Conservation (phyloP, 2,797 vertebrate species). For the Cyprinodon diabolis region DNA sequence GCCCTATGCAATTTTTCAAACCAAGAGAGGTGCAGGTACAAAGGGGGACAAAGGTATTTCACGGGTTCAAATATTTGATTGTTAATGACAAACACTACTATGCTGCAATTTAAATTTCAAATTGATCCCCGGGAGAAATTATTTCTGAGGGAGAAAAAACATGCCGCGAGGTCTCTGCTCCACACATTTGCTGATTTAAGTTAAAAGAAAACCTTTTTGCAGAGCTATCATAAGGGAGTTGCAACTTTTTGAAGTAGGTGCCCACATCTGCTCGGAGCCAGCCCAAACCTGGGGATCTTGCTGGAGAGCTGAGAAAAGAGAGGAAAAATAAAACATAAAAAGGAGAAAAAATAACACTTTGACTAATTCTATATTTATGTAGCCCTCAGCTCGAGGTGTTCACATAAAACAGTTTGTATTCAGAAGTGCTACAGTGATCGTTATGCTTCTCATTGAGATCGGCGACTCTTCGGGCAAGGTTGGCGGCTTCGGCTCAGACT, state of each 20-base stretch:
- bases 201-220: conserved; percentile 82
- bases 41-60: conserved; percentile 68
- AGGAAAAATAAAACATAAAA: conserved; percentile 71
- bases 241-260: conserved; percentile 80
- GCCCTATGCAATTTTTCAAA: conserved; percentile 31
- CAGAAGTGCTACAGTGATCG: conserved; percentile 72
- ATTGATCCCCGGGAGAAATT: conserved; percentile 79
- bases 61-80: conserved; percentile 84
- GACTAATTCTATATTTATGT: conserved; percentile 83
- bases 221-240: conserved; percentile 76
- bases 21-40: conserved; percentile 36
- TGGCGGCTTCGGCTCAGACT: conserved; percentile 61
- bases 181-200: conserved; percentile 84
- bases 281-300: conserved; percentile 73
- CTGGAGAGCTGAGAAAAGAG: conserved; percentile 61
- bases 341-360: conserved; percentile 79
- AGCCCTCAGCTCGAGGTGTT: conserved; percentile 78
- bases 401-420: conserved; percentile 78
- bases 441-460: conserved; percentile 58
- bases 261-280: conserved; percentile 73
- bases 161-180: conserved; percentile 71
- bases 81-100: conserved; percentile 84
- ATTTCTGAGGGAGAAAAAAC: conserved; percentile 70
- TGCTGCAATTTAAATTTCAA: conserved; percentile 83
- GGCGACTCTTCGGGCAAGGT: conserved; percentile 73